These are phyloP conservation scores for Aptenodytes patagonicus DNA, from an alignment of 2,113 vertebrate species.

Conservation along the genomic window DNA sequence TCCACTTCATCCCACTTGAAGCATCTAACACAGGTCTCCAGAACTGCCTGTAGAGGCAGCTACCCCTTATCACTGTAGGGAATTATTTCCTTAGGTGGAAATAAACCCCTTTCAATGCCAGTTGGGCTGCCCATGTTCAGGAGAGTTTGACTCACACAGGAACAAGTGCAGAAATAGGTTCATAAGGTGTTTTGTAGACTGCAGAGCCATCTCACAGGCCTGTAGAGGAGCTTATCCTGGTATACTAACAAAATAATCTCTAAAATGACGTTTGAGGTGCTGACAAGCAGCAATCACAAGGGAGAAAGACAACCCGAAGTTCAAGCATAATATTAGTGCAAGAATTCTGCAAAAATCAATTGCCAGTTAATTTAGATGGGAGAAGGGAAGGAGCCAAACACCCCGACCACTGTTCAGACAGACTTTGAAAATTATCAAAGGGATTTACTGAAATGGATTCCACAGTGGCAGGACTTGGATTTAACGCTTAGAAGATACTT, in stretches of 20 bases:
- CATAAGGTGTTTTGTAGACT: neutral
- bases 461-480: neutral
- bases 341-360: conserved; percentile 13
- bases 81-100: neutral
- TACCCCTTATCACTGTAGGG: neutral
- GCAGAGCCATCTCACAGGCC: neutral
- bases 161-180: neutral
- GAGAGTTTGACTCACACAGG: neutral
- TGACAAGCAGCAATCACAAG: neutral
- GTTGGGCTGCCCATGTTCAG: neutral
- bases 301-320: neutral
- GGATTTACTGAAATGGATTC: neutral
- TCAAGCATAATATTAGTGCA: neutral
- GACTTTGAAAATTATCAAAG: neutral
- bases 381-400: neutral
- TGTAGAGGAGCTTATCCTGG: neutral
- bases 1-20: neutral
- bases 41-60: neutral
- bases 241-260: neutral
- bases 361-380: neutral
- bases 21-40: neutral
- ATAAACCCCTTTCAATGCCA: neutral
- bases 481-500: neutral
- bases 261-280: neutral
- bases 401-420: neutral